phyloP scores from a whole-genome alignment of 2,113 vertebrate species.

The Heterotis niloticus region DNA sequence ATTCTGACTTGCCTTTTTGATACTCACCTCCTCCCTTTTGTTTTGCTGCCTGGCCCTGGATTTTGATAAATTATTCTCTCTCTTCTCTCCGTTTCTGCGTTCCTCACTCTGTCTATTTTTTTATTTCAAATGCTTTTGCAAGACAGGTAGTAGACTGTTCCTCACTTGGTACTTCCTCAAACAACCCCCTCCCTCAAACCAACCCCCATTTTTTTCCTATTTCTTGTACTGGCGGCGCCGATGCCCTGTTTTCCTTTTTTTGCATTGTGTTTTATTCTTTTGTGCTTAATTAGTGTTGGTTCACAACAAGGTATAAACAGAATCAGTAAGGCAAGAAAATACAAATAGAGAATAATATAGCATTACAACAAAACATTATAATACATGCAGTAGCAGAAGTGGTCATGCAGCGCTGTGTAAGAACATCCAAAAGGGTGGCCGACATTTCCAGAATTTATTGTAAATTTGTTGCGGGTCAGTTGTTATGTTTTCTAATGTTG shows the following conservation, averaged over 20 bases:
- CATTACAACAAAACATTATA: background rate
- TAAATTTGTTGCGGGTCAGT: no score
- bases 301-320: no score
- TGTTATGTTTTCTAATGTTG: no score
- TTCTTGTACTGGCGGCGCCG: background rate
- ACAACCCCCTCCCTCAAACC: slow-evolving; percentile 22
- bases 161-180: slow-evolving; percentile 56
- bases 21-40: background rate
- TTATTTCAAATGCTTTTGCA: slow-evolving; percentile 40
- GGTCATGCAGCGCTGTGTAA: no score
- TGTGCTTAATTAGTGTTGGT: no score
- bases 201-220: no score
- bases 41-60: background rate
- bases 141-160: slow-evolving; percentile 49
- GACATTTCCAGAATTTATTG: no score
- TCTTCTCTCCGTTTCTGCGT: background rate
- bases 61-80: background rate
- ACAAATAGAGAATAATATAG: no score
- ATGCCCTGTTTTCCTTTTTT: background rate
- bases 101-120: slow-evolving; percentile 9
- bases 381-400: background rate
- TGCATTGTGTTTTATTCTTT: background rate
- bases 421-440: no score
- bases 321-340: no score
- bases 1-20: no score